These are phyloP conservation scores for Ambastaia sidthimunki DNA, from an alignment of 2,797 vertebrate genomes.

Conservation along the genomic window DNA sequence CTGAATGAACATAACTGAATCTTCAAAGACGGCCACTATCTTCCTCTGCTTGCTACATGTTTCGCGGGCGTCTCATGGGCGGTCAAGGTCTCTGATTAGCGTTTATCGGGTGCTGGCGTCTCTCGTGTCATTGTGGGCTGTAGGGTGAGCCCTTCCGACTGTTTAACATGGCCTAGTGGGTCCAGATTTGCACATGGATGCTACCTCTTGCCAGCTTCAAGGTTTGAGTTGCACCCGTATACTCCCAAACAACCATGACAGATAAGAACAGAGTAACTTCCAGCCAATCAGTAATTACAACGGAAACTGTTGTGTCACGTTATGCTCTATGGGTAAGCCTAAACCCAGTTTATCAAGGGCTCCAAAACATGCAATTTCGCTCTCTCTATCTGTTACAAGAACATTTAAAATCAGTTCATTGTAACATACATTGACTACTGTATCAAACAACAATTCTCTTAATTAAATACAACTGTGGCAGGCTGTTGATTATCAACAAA, in stretches of 20 bases:
- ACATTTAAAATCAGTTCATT: neutral
- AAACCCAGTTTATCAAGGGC: slow-evolving; percentile 15
- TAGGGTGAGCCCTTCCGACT: slow-evolving; percentile 30
- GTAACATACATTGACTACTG: neutral
- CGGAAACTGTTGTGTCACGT: slow-evolving; percentile 35
- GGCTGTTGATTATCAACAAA: neutral
- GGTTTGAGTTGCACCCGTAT: slow-evolving; percentile 73
- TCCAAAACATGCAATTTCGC: neutral
- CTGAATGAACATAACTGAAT: slow-evolving; percentile 63
- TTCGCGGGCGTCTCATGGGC: slow-evolving; percentile 46
- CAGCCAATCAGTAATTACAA: slow-evolving; percentile 29
- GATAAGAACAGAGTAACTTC: slow-evolving; percentile 71
- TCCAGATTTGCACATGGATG: slow-evolving; percentile 33
- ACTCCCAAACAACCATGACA: slow-evolving; percentile 77
- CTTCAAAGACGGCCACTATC: slow-evolving; percentile 80
- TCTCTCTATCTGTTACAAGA: neutral
- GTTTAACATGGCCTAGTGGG: slow-evolving; percentile 24
- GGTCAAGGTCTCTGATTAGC: slow-evolving; percentile 71
- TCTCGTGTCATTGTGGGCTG: slow-evolving; percentile 18
- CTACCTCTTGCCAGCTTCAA: slow-evolving; percentile 62
- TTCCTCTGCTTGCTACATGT: slow-evolving; percentile 62
- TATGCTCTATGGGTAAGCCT: neutral
- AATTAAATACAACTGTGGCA: neutral
- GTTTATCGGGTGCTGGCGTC: slow-evolving; percentile 65
- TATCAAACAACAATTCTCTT: neutral